Conservation (phyloP, 1,140 invertebrate genomes). For the Pygmarrhopalites habei region DNA sequence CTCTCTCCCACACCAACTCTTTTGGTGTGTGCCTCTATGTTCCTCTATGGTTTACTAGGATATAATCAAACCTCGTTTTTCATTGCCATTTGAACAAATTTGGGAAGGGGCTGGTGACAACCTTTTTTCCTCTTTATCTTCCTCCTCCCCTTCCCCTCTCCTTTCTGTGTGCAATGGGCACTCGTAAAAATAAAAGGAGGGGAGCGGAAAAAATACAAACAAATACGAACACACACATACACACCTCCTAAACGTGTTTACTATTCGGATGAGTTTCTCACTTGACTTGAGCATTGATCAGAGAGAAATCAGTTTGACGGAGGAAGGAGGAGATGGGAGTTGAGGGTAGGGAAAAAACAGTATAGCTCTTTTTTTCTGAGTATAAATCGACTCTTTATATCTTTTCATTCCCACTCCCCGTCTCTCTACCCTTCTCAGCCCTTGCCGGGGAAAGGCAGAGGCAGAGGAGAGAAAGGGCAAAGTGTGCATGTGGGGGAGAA, state of each 20-base stretch:
- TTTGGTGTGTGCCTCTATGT: neutral
- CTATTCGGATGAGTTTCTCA: conserved; percentile 25
- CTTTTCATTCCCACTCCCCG: too few relatives aligned
- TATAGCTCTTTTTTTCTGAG: too few relatives aligned
- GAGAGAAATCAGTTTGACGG: neutral
- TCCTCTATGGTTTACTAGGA: neutral
- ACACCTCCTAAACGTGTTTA: conserved; percentile 22
- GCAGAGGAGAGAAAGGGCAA: too few relatives aligned
- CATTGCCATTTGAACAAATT: conserved; percentile 26
- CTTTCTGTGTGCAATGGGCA: neutral
- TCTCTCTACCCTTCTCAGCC: too few relatives aligned
- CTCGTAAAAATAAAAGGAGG: conserved; percentile 2
- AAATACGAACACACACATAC: too few relatives aligned
- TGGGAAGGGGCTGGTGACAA: neutral
- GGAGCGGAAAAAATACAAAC: neutral
- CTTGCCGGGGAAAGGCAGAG: too few relatives aligned
- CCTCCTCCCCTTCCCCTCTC: neutral
- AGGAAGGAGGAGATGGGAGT: neutral
- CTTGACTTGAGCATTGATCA: conserved; percentile 16
- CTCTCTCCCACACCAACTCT: conserved; percentile 4
- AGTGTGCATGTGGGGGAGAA: too few relatives aligned
- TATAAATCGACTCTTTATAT: too few relatives aligned
- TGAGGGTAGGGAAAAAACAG: neutral
- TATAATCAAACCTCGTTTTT: conserved; percentile 29
- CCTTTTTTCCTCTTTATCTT: neutral